Percentiles rank a stretch among this genome's conserved stretches.
Evolutionary conservation across 2,797 vertebrate species (phyloP).

Genomic region (Chelon auratus): DNA sequence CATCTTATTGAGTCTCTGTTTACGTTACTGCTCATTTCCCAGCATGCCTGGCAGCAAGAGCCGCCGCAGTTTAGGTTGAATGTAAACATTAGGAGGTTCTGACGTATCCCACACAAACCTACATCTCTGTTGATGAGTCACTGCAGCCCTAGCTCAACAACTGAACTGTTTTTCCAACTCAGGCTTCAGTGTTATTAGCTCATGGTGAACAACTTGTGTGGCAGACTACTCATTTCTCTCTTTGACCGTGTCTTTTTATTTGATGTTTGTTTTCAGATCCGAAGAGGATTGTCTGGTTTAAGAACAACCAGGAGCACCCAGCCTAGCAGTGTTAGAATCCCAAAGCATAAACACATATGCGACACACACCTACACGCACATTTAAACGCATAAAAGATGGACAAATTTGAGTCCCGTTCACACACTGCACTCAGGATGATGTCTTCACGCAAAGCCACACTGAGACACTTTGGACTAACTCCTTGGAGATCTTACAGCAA

Average conservation of each 20-base stretch:
- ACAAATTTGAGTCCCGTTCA: conserved; percentile 66
- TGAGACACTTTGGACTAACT: conserved; percentile 86
- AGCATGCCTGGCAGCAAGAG: too few relatives aligned
- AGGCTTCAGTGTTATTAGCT: not conserved
- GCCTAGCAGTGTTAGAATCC: conserved; percentile 72
- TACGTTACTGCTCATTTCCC: too few relatives aligned
- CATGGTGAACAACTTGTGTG: not conserved
- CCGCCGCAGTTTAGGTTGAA: too few relatives aligned
- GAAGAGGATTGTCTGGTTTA: conserved; percentile 83
- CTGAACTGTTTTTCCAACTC: too few relatives aligned
- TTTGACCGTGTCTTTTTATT: not conserved
- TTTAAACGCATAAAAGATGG: conserved; percentile 58
- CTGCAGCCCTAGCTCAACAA: too few relatives aligned
- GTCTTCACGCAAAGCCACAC: conserved; percentile 81
- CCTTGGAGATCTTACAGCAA: conserved; percentile 81
- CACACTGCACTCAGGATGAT: conserved; percentile 84
- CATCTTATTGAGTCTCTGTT: too few relatives aligned
- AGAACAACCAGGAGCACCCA: conserved; percentile 78
- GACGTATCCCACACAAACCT: too few relatives aligned
- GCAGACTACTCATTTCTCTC: too few relatives aligned
- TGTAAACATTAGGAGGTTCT: too few relatives aligned
- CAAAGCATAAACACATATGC: conserved; percentile 38
- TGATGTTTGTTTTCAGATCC: conserved; percentile 76
- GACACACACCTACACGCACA: conserved; percentile 66
- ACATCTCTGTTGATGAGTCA: too few relatives aligned